phyloP scores from a whole-genome alignment of 1,140 invertebrate species.

The Holotrichia oblita region DNA sequence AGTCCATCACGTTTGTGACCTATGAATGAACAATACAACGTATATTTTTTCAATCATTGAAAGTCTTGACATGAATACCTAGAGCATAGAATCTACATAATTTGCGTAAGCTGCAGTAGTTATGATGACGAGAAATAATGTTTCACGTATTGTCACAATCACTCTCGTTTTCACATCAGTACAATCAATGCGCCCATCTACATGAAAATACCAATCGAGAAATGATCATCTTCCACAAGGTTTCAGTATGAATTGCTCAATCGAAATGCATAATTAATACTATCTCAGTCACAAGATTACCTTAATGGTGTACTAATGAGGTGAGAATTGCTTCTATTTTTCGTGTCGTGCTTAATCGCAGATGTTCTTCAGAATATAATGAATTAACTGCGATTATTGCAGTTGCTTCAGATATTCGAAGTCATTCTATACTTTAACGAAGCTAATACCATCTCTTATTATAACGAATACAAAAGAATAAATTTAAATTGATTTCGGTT shows the following conservation, averaged over 20 bases:
- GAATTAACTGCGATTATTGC: too few species aligned
- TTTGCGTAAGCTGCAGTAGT: background rate
- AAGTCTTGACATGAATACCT: background rate
- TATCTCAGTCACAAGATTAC: background rate
- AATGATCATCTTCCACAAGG: background rate
- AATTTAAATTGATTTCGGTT: too few species aligned
- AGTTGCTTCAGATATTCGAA: too few species aligned
- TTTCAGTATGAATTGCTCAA: slow-evolving; percentile 3
- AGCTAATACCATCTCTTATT: too few species aligned
- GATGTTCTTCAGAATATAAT: background rate
- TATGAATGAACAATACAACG: background rate
- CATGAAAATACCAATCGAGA: background rate
- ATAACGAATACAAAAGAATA: too few species aligned
- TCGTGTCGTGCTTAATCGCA: background rate
- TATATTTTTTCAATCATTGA: background rate
- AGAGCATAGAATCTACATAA: background rate
- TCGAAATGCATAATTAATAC: background rate
- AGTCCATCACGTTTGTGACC: slow-evolving; percentile 14
- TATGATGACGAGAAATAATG: background rate
- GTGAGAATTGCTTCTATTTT: background rate
- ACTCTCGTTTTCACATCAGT: background rate
- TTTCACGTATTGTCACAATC: background rate
- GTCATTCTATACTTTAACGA: too few species aligned
- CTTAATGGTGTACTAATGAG: background rate
- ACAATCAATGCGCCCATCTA: background rate